Evolutionary conservation across 2,888 invertebrate genomes (phyloP).

Genomic region (Athalia circularis): DNA sequence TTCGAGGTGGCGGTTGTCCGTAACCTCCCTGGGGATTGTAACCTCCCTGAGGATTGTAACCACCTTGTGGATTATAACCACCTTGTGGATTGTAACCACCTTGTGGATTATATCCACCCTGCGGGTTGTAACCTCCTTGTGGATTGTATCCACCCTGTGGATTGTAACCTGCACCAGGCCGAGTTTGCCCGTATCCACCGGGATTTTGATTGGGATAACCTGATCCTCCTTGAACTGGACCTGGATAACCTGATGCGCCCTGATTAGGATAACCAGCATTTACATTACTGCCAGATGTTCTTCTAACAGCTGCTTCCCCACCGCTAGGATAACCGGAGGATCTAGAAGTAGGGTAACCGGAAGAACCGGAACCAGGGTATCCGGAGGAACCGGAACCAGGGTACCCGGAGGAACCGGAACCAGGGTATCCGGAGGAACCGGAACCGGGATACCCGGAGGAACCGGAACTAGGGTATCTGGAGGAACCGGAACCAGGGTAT

Average conservation of each 20-base stretch:
- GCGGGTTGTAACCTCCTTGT: slow-evolving; percentile 48
- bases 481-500: slow-evolving; percentile 51
- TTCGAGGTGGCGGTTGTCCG: slow-evolving; percentile 65
- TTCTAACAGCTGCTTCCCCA: neutral
- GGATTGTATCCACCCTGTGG: slow-evolving; percentile 50
- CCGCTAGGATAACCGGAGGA: slow-evolving; percentile 48
- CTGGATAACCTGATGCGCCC: slow-evolving; percentile 47
- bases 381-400: slow-evolving; percentile 45
- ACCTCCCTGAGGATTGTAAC: slow-evolving; percentile 18
- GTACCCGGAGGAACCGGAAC: slow-evolving; percentile 47
- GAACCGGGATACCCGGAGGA: slow-evolving; percentile 50
- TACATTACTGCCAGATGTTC: neutral
- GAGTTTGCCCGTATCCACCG: slow-evolving; percentile 47
- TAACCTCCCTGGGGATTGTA: slow-evolving; percentile 57
- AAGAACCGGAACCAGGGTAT: slow-evolving; percentile 50
- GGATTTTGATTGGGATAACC: slow-evolving; percentile 41
- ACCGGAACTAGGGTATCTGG: slow-evolving; percentile 54
- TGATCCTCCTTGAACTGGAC: slow-evolving; percentile 47
- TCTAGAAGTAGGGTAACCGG: slow-evolving; percentile 50
- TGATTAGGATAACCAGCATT: slow-evolving; percentile 49
- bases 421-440: slow-evolving; percentile 45
- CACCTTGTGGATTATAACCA: slow-evolving; percentile 46
- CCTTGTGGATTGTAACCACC: slow-evolving; percentile 48
- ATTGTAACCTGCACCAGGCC: slow-evolving; percentile 46
- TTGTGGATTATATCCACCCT: slow-evolving; percentile 49